Conservation (phyloP, 2,888 invertebrate species). For the Pyrochroa serraticornis region DNA sequence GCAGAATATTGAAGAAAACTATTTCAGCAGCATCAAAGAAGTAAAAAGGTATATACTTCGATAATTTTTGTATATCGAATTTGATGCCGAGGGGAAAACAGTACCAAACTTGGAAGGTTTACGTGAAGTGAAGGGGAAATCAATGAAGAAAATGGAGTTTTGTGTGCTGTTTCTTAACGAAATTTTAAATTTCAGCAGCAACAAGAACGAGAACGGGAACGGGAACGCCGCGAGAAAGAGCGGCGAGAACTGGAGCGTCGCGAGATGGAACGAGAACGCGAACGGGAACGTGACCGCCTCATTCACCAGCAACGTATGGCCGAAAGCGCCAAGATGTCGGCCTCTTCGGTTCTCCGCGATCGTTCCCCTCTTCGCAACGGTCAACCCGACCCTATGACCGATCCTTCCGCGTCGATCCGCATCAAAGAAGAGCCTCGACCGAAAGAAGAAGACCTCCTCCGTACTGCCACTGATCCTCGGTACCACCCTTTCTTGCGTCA, state of each 20-base stretch:
- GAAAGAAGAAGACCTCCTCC: conserved; percentile 53
- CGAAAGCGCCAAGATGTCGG: conserved; percentile 57
- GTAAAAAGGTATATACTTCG: too few species aligned
- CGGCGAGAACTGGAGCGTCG: conserved; percentile 62
- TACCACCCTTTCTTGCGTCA: conserved; percentile 63
- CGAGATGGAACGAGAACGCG: conserved; percentile 62
- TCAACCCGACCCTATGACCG: conserved; percentile 54
- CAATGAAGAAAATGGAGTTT: too few species aligned
- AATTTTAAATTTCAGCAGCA: conserved; percentile 44
- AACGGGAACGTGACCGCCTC: conserved; percentile 64
- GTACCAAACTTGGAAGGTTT: too few species aligned
- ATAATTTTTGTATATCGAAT: too few species aligned
- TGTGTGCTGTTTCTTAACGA: conserved; percentile 2
- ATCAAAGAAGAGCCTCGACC: conserved; percentile 71
- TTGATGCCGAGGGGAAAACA: too few species aligned
- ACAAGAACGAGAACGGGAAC: conserved; percentile 59
- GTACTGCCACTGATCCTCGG: conserved; percentile 51
- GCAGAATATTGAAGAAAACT: too few species aligned
- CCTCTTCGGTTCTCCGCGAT: conserved; percentile 61
- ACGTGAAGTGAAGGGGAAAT: too few species aligned
- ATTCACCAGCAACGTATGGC: conserved; percentile 65
- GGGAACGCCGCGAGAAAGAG: conserved; percentile 63
- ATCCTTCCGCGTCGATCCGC: conserved; percentile 56
- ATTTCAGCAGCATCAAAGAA: too few species aligned
- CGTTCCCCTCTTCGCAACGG: conserved; percentile 81